Conservation (phyloP, 2,797 vertebrate species). For the Lithobates sylvaticus region DNA sequence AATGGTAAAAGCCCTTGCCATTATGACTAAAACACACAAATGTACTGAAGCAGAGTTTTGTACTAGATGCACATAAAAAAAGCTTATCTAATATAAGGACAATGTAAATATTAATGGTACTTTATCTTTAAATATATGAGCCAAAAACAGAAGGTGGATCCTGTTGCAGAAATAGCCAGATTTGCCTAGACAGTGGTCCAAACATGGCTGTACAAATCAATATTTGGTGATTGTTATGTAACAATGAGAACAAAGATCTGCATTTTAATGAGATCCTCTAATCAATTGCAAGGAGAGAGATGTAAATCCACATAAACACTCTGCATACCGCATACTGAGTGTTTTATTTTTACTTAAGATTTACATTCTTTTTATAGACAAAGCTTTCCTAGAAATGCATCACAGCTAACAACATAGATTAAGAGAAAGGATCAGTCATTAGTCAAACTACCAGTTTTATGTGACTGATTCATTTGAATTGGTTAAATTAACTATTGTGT, state of each 20-base stretch:
- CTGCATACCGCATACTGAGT: neutral
- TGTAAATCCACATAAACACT: neutral
- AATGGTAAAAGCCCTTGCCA: neutral
- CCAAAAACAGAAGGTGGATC: neutral
- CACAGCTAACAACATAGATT: neutral
- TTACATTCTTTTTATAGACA: neutral
- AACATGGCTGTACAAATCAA: neutral
- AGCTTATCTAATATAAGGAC: neutral
- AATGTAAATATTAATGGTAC: neutral
- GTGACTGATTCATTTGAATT: neutral
- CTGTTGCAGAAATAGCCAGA: neutral
- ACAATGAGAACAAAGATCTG: constrained; percentile 15
- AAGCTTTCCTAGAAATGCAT: neutral
- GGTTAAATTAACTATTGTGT: neutral
- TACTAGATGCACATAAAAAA: neutral
- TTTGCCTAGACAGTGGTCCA: neutral
- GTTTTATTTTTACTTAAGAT: neutral
- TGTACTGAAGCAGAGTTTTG: neutral
- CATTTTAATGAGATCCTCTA: constrained; percentile 17
- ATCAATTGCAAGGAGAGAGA: neutral
- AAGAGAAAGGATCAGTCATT: neutral
- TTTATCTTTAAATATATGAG: neutral
- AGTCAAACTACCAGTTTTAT: neutral
- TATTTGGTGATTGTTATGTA: constrained; percentile 11
- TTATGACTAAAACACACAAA: neutral